Percentiles rank a stretch among this genome's conserved stretches.
These are phyloP conservation scores for Panagrolaimus sp. DNA, from an alignment of 1,140 invertebrate species.

Conservation along the genomic window DNA sequence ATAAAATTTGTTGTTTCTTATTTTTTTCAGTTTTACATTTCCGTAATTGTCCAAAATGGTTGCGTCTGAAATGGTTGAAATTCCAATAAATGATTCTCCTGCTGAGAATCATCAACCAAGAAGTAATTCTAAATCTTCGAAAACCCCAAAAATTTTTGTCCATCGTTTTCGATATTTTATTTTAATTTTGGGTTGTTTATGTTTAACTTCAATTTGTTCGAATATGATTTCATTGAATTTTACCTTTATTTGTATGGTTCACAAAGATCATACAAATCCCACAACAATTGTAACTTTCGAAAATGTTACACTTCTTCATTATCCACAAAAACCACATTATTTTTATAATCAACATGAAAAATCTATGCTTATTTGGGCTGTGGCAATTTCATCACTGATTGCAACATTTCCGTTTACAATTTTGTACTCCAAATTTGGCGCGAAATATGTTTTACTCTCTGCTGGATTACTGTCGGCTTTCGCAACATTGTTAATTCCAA, in stretches of 20 bases:
- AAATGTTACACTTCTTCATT: neutral
- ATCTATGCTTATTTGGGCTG: conserved; percentile 25
- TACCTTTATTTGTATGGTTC: conserved; percentile 29
- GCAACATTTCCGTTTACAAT: conserved; percentile 32
- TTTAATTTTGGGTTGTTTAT: conserved; percentile 14
- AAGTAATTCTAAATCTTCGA: too few species aligned
- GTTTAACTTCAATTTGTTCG: conserved; percentile 38
- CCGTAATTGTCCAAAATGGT: too few species aligned
- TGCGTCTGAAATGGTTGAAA: too few species aligned
- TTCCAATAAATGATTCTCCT: too few species aligned
- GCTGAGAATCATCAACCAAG: too few species aligned
- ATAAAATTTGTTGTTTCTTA: too few species aligned
- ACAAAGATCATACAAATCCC: neutral
- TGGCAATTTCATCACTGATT: conserved; percentile 30
- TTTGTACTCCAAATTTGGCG: conserved; percentile 39
- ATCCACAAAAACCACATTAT: neutral
- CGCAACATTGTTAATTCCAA: conserved; percentile 32
- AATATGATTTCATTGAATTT: conserved; percentile 44
- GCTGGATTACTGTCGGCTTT: conserved; percentile 30
- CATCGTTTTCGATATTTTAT: conserved; percentile 16
- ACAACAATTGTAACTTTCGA: neutral
- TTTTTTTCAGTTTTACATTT: too few species aligned
- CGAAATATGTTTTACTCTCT: conserved; percentile 39
- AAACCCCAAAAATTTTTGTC: neutral
- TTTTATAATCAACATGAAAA: conserved; percentile 9